Percentiles rank a stretch among this genome's conserved stretches.
Conservation (phyloP, 2,113 vertebrate species). For the Gnathonemus longibarbis region DNA sequence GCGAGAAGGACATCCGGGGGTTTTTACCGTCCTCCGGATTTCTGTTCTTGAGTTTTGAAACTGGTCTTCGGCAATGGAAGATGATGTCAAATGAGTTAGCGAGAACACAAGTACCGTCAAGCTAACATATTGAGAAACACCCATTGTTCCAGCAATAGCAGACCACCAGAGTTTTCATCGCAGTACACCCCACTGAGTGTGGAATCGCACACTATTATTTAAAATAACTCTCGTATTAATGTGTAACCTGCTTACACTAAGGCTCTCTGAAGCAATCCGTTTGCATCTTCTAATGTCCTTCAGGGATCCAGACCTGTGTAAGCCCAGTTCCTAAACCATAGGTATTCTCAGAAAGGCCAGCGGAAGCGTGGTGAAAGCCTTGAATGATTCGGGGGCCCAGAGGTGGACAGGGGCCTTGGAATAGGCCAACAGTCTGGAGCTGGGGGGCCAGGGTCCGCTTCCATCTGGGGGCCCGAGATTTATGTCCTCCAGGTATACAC, state of each 20-base stretch:
- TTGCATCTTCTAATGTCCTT: neutral
- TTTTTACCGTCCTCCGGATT: neutral
- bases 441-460: neutral
- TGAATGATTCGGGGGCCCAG: neutral
- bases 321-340: neutral
- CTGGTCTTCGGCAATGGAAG: neutral
- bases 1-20: neutral
- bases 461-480: neutral
- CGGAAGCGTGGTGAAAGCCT: neutral
- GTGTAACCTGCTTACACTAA: neutral
- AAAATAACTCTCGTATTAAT: neutral
- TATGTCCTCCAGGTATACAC: neutral
- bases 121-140: neutral
- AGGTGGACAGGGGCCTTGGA: neutral
- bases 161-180: neutral
- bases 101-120: neutral
- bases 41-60: neutral
- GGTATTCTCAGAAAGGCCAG: neutral
- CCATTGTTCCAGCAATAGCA: neutral
- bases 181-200: neutral
- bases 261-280: neutral
- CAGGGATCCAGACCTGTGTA: neutral
- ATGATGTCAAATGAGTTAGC: neutral
- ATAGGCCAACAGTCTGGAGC: neutral
- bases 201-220: neutral